Evolutionary conservation across 2,797 vertebrate genomes (phyloP), one percentile per base, ranked within the genome.

Genomic region (Pelobates cultripes): DNA sequence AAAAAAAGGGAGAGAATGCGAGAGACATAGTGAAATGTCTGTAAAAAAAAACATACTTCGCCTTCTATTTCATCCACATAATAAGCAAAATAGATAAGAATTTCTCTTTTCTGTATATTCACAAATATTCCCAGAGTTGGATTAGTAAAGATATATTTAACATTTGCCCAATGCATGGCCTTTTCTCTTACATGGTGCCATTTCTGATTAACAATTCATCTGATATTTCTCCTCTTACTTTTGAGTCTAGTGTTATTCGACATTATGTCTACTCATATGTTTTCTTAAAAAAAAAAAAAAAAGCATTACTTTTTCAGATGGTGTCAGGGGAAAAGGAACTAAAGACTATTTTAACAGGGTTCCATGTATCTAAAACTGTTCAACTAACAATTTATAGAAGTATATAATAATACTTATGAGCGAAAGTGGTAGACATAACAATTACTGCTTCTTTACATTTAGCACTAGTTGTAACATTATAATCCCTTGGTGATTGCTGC

Each of bases 11-110:
- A 55, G 47, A 77, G 77, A 75, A 10, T 17, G 4, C 4, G 61
- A 57, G 55, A 57, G 55, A 57, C 55, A 57, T 12, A 76, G 55
- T 53, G 45, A 43, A 63, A 89, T 80, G 79, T 85, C 85, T 84
- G 77, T 84, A 87, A 88, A 89, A 51, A 51, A 51, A 88, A 86
- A 86, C 61, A 88, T 86, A 83, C 64, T 85, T 85, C 86, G 63
- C 87, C 88, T 83, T 84, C 77, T 88, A 85, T 76, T 75, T 89
- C 86, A 75, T 80, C 61, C 76, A 79, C 68, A 69, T 14, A 41
- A 40, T 53, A 71, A 51, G 77, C 0, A 0, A 60, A 78, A 80
- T 6, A 83, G 40, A 81, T 82, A 79, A 28, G 81, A 68, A 0
- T 0, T 44, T 73, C 85, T 86, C 72, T 83, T 1, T 0, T 75